phyloP scores from a whole-genome alignment of 2,113 vertebrate species.

The Oreotrochilus melanogaster region DNA sequence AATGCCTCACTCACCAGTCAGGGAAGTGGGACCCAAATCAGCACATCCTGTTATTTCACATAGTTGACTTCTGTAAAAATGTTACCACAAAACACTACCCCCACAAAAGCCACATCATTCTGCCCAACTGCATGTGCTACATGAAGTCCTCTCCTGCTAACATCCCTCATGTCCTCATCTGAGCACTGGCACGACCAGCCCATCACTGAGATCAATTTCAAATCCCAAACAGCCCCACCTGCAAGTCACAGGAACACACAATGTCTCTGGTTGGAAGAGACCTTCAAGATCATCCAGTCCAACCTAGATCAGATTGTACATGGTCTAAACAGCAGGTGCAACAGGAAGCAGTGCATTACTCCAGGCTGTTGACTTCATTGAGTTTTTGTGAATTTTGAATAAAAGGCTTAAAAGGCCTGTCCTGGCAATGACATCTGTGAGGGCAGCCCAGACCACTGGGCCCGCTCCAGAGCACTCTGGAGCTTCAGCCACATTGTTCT shows the following conservation, averaged over 20 bases:
- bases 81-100: too few species aligned
- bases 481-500: neutral
- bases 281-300: too few species aligned
- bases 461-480: rapidly evolving
- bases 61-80: neutral
- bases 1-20: neutral
- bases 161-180: rapidly evolving
- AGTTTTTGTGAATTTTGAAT: neutral
- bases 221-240: neutral
- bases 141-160: neutral
- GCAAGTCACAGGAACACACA: too few species aligned
- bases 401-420: neutral
- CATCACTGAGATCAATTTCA: neutral
- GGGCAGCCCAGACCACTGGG: neutral
- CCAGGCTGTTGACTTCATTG: neutral
- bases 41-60: neutral
- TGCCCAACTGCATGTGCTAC: rapidly evolving
- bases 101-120: neutral
- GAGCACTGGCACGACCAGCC: neutral
- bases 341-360: neutral
- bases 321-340: neutral
- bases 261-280: too few species aligned
- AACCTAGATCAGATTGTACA: neutral
- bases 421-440: neutral
- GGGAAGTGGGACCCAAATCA: neutral